phyloP scores from a whole-genome alignment of 2,113 vertebrate genomes.

The Poeciliopsis turrubarensis region DNA sequence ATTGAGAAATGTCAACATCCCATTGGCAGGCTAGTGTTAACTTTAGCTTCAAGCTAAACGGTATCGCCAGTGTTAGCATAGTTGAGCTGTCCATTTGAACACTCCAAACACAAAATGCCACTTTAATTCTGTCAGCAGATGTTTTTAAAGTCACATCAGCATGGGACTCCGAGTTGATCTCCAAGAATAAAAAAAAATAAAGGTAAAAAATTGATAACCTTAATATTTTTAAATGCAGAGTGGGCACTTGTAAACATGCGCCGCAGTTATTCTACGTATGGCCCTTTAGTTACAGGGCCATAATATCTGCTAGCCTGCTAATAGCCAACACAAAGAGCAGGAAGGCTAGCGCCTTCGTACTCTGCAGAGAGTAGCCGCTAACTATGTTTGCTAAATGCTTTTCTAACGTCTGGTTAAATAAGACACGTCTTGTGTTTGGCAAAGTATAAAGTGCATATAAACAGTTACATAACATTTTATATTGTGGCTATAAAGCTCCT shows the following conservation, averaged over 20 bases:
- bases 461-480: not conserved
- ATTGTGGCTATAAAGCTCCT: not conserved
- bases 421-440: not conserved
- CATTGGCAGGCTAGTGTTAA: constrained; percentile 52
- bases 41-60: constrained; percentile 45
- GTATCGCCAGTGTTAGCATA: constrained; percentile 53
- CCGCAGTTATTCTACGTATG: constrained; percentile 51
- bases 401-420: not conserved
- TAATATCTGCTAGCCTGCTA: constrained; percentile 57
- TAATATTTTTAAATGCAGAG: not conserved
- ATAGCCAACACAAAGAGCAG: constrained; percentile 75
- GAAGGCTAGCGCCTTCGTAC: constrained; percentile 43
- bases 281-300: constrained; percentile 59
- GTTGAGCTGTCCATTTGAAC: constrained; percentile 51
- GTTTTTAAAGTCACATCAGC: not conserved
- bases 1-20: constrained; percentile 78
- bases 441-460: not conserved
- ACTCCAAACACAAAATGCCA: constrained; percentile 39
- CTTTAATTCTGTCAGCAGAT: constrained; percentile 1
- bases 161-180: not conserved
- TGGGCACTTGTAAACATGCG: constrained; percentile 58
- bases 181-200: not conserved
- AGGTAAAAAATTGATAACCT: not conserved
- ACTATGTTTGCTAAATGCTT: not conserved
- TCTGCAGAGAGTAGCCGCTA: constrained; percentile 7